phyloP scores from a whole-genome alignment of 2,797 vertebrate species.

The Lutjanus campechanus region DNA sequence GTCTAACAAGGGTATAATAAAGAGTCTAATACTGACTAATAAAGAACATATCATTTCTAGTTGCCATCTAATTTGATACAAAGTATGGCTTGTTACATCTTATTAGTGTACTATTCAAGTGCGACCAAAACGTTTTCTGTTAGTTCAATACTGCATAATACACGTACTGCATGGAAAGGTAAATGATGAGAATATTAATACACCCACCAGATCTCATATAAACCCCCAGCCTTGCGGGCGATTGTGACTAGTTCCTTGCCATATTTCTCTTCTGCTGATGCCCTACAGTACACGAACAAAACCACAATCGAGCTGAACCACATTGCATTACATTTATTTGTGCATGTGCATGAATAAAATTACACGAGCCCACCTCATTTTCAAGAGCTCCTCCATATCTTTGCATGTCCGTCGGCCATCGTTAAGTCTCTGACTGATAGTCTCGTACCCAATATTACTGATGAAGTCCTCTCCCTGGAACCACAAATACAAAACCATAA shows the following conservation, averaged over 20 bases:
- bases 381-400: slow-evolving; percentile 94
- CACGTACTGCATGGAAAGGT: not conserved
- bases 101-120: too few species aligned
- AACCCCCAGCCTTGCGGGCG: slow-evolving; percentile 91
- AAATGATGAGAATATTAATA: not conserved
- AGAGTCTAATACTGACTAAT: too few species aligned
- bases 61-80: too few species aligned
- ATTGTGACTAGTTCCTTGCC: slow-evolving; percentile 95
- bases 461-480: slow-evolving; percentile 91
- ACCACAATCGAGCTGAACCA: not conserved
- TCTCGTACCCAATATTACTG: slow-evolving; percentile 90
- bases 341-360: not conserved
- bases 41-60: too few species aligned
- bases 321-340: not conserved
- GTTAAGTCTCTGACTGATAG: slow-evolving; percentile 88
- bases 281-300: slow-evolving; percentile 83
- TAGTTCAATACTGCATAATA: not conserved
- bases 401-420: slow-evolving; percentile 95
- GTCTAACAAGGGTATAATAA: too few species aligned
- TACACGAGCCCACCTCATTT: slow-evolving; percentile 88
- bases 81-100: too few species aligned
- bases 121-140: not conserved
- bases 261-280: slow-evolving; percentile 94
- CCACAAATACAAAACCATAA: slow-evolving; percentile 6
- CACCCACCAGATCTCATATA: slow-evolving; percentile 92